phyloP scores from a whole-genome alignment of 64 coral and sea anemone species.

The Orbicella faveolata region DNA sequence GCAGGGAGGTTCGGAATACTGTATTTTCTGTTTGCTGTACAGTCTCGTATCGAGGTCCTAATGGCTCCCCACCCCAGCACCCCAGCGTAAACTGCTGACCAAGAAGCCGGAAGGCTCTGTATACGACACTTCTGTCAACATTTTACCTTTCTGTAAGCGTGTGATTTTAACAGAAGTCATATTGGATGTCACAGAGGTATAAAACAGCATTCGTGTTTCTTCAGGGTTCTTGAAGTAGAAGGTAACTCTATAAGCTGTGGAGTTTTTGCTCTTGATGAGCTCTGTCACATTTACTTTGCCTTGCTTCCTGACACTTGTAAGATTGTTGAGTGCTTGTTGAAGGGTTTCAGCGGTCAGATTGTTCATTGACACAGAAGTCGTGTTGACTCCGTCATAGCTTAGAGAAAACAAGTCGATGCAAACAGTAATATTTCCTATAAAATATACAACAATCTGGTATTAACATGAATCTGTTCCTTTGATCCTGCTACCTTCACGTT shows the following conservation, averaged over 20 bases:
- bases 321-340: constrained; percentile 42
- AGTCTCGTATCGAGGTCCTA: too few relatives aligned
- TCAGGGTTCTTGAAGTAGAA: constrained; percentile 42
- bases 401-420: constrained; percentile 26
- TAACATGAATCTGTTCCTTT: background rate
- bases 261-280: background rate
- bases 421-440: constrained; percentile 11
- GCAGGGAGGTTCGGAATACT: too few relatives aligned
- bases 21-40: too few relatives aligned
- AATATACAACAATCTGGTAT: background rate
- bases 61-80: too few relatives aligned
- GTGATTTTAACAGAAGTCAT: constrained; percentile 4
- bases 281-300: constrained; percentile 52
- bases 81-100: too few relatives aligned
- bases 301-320: constrained; percentile 22
- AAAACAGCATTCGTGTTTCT: constrained; percentile 6
- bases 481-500: too few relatives aligned
- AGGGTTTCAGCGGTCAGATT: constrained; percentile 18
- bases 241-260: constrained; percentile 36
- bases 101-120: background rate
- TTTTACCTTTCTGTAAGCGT: constrained; percentile 20
- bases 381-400: constrained; percentile 21
- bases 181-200: background rate
- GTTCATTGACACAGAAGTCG: background rate
- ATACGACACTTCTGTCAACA: background rate